Evolutionary conservation across 2,113 vertebrate genomes (phyloP), one percentile per base, ranked within the genome.

Genomic region (Montifringilla adamsi): DNA sequence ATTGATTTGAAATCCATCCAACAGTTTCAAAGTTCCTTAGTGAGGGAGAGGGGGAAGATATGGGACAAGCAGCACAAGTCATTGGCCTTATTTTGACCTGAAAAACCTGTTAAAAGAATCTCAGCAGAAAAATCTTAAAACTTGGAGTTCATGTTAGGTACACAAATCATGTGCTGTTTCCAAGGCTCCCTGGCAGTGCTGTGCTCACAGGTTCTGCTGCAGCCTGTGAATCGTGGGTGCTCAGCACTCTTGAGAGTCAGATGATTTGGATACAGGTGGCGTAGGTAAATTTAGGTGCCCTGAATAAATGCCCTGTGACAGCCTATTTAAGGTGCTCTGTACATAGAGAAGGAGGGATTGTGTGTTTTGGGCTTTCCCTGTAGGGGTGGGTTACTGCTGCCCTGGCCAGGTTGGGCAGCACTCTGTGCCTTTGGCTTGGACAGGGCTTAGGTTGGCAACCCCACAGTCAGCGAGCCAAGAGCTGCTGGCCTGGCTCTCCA

Each of bases 281-380:
- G 22, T 89, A 95, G 86, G 91, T 96, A 88, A 93, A 88, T 95
- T 90, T 96, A 92, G 92, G 90, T 94, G 68, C 64, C 94, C 89
- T 87, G 74, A 91, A 90, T 87, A 90, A 94, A 76, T 95, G 92
- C 74, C 87, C 73, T 83, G 0, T 67, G 91, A 80, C 83, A 77
- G 47, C 27, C 92, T 94, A 86, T 94, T 92, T 93, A 93, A 90
- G 89, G 72, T 93, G 60, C 43, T 53, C 15, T 80, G 41, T 4
- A 0, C 3, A 7, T 18, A 49, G 55, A 69, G 85, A 53, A 50
- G 68, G 66, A 53, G 33, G 59, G 64, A 66, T 47, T 82, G 50
- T 52, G 55, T 84, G 49, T 56, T 90, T 92, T 47, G 81, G 56
- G 82, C 72, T 95, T 93, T 90, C 69, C 59, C 55, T 18, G 1